Percentiles rank a stretch among this genome's conserved stretches.
These are phyloP conservation scores for Himalopsyche kuldschensis DNA, from an alignment of 2,888 invertebrate genomes.

Conservation along the genomic window DNA sequence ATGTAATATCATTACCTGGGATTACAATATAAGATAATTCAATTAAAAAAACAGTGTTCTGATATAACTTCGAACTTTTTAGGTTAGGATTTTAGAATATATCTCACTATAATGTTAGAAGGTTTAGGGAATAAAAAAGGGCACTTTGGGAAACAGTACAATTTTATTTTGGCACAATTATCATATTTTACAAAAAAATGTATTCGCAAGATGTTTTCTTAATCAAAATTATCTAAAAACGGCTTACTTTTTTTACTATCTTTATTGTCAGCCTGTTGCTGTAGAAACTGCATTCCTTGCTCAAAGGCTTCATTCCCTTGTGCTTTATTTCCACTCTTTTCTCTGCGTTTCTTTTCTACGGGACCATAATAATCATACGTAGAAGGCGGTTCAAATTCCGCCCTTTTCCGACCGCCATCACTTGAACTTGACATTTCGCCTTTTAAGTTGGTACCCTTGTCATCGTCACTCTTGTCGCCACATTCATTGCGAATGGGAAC, in stretches of 20 bases:
- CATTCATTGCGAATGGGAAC: conserved; percentile 27
- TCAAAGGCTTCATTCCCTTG: conserved; percentile 54
- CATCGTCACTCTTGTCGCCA: conserved; percentile 1
- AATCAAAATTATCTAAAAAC: conserved; percentile 45
- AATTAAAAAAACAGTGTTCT: no score
- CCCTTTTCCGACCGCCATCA: conserved; percentile 36
- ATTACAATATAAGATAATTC: no score
- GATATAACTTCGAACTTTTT: no score
- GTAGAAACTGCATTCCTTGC: conserved; percentile 53
- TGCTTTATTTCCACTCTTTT: conserved; percentile 33
- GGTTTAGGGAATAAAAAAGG: no score
- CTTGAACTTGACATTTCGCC: neutral
- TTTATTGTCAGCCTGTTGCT: conserved; percentile 44
- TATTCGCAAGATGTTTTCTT: neutral
- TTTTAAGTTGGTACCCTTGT: neutral
- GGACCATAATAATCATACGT: conserved; percentile 67
- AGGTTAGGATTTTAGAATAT: no score
- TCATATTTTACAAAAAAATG: no score
- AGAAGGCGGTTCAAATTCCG: conserved; percentile 68
- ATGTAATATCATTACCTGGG: no score
- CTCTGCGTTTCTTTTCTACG: conserved; percentile 40
- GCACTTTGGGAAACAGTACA: no score
- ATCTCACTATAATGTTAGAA: no score
- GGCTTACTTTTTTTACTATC: conserved; percentile 47
- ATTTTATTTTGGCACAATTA: no score